Evolutionary conservation across 2,888 invertebrate species (phyloP).

Genomic region (Ceraclea dissimilis): DNA sequence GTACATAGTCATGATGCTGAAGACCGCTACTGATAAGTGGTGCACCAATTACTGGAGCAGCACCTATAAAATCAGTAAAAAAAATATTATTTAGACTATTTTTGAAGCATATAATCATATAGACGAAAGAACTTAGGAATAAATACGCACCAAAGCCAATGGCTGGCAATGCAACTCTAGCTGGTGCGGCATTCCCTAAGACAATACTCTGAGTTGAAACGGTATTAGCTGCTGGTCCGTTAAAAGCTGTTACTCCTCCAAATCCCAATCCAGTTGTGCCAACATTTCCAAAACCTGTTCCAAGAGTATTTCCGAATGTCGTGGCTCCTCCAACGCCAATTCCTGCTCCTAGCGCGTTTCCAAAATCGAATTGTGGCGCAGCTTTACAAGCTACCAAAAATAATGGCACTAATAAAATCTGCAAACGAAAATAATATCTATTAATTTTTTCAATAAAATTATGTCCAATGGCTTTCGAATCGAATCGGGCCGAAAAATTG

Average conservation of each 20-base stretch:
- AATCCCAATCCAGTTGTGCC: conserved; percentile 3
- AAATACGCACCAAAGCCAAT: neutral
- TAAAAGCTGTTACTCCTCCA: neutral
- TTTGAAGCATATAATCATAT: no score
- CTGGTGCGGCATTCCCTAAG: conserved; percentile 3
- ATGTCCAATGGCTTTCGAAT: no score
- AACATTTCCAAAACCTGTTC: conserved; percentile 7
- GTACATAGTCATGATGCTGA: no score
- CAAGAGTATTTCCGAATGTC: conserved; percentile 2
- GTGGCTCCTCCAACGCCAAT: neutral
- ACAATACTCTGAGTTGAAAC: conserved; percentile 17
- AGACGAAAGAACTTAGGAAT: no score
- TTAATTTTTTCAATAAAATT: no score
- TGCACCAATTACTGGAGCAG: no score
- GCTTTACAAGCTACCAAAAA: conserved; percentile 4
- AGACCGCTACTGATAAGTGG: no score
- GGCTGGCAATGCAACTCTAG: conserved; percentile 6
- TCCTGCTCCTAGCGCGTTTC: neutral
- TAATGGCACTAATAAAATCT: conserved; percentile 10
- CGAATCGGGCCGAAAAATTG: no score
- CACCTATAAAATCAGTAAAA: no score
- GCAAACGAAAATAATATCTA: conserved; percentile 8
- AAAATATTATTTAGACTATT: no score
- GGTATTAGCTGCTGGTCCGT: neutral
- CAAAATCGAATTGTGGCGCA: conserved; percentile 14